phyloP scores from a whole-genome alignment of 1,140 invertebrate species.

The Aphidius ervi region DNA sequence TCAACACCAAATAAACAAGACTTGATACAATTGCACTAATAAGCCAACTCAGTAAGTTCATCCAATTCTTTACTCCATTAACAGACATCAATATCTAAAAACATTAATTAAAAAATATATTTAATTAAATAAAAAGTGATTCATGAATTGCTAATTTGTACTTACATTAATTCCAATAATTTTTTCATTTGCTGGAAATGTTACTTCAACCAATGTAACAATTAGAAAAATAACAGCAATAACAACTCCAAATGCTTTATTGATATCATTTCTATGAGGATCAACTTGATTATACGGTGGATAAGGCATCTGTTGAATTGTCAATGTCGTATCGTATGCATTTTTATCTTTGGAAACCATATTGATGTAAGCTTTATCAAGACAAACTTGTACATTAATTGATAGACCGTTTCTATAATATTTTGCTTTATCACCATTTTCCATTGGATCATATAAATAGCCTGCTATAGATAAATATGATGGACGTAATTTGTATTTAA shows the following conservation, averaged over 20 bases:
- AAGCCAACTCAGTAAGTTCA: constrained; percentile 48
- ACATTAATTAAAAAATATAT: too few species aligned
- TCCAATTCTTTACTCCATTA: constrained; percentile 43
- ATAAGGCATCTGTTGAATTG: constrained; percentile 48
- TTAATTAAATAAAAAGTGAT: too few species aligned
- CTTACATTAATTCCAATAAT: constrained; percentile 42
- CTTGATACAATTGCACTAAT: constrained; percentile 41
- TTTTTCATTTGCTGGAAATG: constrained; percentile 44
- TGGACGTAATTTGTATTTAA: constrained; percentile 42
- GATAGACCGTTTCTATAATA: constrained; percentile 26
- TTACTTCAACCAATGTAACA: constrained; percentile 42
- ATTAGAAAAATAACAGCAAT: constrained; percentile 42
- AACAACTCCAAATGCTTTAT: constrained; percentile 33
- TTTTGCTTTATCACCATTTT: constrained; percentile 17
- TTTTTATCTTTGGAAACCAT: constrained; percentile 12
- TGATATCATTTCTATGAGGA: constrained; percentile 29
- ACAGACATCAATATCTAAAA: constrained; percentile 42
- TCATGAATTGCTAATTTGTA: too few species aligned
- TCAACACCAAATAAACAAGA: constrained; percentile 35
- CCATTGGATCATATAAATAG: constrained; percentile 30
- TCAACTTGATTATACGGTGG: constrained; percentile 39
- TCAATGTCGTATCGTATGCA: constrained; percentile 31
- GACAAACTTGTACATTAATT: constrained; percentile 41
- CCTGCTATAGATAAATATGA: constrained; percentile 27
- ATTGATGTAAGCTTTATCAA: constrained; percentile 41